Percentiles rank a stretch among this genome's conserved stretches.
These are phyloP conservation scores for Andinoacara biseriatus DNA, from an alignment of 2,113 vertebrate genomes.

Conservation along the genomic window DNA sequence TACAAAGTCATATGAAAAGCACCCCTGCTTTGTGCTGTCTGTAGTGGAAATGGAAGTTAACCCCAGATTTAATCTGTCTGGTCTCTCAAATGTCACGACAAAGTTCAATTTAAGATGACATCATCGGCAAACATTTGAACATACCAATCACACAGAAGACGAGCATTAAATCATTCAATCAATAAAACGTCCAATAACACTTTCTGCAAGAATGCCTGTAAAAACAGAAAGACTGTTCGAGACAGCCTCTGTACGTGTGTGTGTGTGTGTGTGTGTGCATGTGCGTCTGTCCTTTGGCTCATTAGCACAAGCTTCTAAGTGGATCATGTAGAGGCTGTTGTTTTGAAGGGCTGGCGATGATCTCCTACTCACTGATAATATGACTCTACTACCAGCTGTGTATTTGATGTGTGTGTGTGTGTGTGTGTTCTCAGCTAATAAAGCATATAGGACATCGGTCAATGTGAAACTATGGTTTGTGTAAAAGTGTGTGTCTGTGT, in stretches of 20 bases:
- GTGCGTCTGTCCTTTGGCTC: neutral
- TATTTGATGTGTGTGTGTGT: too few relatives aligned
- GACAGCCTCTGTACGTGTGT: neutral
- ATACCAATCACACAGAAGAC: neutral
- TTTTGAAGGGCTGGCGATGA: neutral
- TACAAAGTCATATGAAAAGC: neutral
- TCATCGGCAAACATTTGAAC: too few relatives aligned
- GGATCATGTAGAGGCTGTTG: neutral
- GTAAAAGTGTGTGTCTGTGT: neutral
- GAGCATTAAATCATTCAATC: neutral
- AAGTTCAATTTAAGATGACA: neutral
- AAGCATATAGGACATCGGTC: neutral
- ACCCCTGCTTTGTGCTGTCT: neutral
- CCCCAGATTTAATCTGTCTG: neutral
- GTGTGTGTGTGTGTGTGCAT: neutral
- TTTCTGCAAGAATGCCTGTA: neutral
- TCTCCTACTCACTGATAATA: neutral
- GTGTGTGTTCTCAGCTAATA: neutral
- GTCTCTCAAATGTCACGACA: neutral
- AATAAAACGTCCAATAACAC: neutral
- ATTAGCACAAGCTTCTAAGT: neutral
- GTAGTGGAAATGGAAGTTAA: neutral
- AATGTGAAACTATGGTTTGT: neutral
- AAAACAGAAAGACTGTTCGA: neutral
- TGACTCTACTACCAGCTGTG: neutral